Percentiles rank a stretch among this genome's conserved stretches.
Evolutionary conservation across 2,888 invertebrate species (phyloP).

Genomic region (Unio delphinus): DNA sequence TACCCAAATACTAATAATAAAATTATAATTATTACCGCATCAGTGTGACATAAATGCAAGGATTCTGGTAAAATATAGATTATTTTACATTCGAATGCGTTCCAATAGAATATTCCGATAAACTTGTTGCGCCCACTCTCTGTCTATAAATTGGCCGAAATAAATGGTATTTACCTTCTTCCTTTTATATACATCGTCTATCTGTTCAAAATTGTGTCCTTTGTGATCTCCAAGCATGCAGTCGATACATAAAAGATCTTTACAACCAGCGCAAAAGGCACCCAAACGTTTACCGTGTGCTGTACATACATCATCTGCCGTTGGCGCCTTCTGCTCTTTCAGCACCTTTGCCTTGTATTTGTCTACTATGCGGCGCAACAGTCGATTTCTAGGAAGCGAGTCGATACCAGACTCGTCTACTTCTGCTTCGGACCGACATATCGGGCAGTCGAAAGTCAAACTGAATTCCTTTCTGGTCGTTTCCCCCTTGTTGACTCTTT

Average conservation of each 20-base stretch:
- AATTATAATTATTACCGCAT: no score
- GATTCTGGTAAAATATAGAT: no score
- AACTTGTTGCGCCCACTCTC: no score
- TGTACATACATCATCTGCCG: slow-evolving; percentile 4
- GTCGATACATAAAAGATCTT: slow-evolving; percentile 20
- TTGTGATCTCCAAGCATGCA: slow-evolving; percentile 22
- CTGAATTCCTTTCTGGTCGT: slow-evolving; percentile 11
- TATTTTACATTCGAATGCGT: no score
- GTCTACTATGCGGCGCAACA: slow-evolving; percentile 17
- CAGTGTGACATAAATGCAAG: no score
- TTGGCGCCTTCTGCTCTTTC: slow-evolving; percentile 1
- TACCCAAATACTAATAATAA: no score
- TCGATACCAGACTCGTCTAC: slow-evolving; percentile 14
- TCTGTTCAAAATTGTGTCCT: slow-evolving; percentile 20
- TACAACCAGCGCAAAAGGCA: slow-evolving; percentile 19
- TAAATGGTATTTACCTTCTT: slow-evolving; percentile 6
- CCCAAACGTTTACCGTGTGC: slow-evolving; percentile 19
- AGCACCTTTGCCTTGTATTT: background rate
- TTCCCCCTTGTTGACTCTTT: slow-evolving; percentile 17
- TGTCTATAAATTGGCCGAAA: no score
- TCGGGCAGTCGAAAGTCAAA: slow-evolving; percentile 21
- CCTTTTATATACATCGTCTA: slow-evolving; percentile 17
- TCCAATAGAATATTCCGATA: no score
- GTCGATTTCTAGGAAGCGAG: slow-evolving; percentile 16
- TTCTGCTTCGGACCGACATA: slow-evolving; percentile 16